These are phyloP conservation scores for Chrysaora quinquecirrha DNA, from an alignment of 30 jellyfish, hydroid and myxozoan species.

Conservation along the genomic window DNA sequence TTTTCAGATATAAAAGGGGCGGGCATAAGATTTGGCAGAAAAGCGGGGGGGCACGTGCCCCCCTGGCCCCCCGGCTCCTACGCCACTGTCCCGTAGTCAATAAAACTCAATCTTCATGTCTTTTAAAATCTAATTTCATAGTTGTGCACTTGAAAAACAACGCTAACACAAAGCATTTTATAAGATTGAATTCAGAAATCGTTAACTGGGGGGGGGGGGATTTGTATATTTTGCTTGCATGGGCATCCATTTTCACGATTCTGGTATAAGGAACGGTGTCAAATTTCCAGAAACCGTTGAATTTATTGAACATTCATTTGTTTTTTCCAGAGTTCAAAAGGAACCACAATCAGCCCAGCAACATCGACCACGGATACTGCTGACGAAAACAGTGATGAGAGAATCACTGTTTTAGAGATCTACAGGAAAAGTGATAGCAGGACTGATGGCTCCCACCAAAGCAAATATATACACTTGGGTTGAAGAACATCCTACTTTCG, in stretches of 20 bases:
- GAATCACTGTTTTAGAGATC: slow-evolving; percentile 91
- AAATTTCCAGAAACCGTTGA: background rate
- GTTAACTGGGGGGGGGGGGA: background rate
- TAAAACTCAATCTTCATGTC: background rate
- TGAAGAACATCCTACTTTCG: slow-evolving; percentile 97
- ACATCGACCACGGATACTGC: slow-evolving; percentile 62
- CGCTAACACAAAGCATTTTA: background rate
- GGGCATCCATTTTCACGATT: background rate
- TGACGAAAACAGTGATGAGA: slow-evolving; percentile 55
- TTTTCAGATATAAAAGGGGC: too few species aligned
- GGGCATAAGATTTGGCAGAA: too few species aligned
- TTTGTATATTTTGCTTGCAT: background rate
- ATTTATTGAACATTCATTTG: too few species aligned
- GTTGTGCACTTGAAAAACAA: background rate
- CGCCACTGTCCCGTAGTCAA: too few species aligned
- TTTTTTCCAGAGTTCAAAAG: slow-evolving; percentile 49
- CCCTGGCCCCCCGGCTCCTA: too few species aligned
- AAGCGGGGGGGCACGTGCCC: too few species aligned
- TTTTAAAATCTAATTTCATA: too few species aligned
- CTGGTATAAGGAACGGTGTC: too few species aligned
- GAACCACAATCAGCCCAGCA: slow-evolving; percentile 69
- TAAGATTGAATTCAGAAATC: background rate
- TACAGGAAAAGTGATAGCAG: slow-evolving; percentile 93
- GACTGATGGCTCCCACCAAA: slow-evolving; percentile 98
- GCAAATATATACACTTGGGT: slow-evolving; percentile 84